Base-by-base conservation (phyloP, 1,140 invertebrate species). In the Drosophila takahashii region DNA sequence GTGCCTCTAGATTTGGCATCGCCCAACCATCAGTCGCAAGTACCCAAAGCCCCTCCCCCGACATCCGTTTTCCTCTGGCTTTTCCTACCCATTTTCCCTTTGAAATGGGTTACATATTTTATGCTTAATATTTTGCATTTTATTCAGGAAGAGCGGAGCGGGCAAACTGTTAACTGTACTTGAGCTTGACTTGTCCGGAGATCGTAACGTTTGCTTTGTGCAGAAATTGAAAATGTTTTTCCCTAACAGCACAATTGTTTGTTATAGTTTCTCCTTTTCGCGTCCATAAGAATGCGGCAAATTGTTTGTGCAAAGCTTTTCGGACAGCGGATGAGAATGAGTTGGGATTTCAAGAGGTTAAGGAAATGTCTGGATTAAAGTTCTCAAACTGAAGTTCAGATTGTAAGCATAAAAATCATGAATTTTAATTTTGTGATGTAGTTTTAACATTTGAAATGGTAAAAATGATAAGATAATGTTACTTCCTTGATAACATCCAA, bases 71-170 rank as follows among this genome's bases (percentile, higher is more conserved):
- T 27, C 15, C n/a, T n/a, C n/a, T 42, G 5, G 26, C 8, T 42
- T 62, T 58, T 39, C 42, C 58, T 4, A 11, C 0, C 48, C 51
- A 59, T 51, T 69, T 69, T 53, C 59, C 56, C 67, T 79, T 79
- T 62, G 67, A 89, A 91, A 91, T 90, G 90, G 89, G 89, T 91
- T 90, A 90, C 84, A 90, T 90, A 90, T 90, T 90, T 90, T 90
- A 90, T 89, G 84, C 79, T 90, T 90, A 90, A 90, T 91, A 90
- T 90, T 90, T 90, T 86, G 83, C 86, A 90, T 87, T 84, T 89
- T 89, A 87, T 87, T 87, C 66, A 61, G 61, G 59, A 47, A 52
- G 53, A 41, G 50, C 13, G 27, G 45, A 54, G 37, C 39, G 41
- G 52, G 65, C 41, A 62, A 66, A 56, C 42, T 67, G 81, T 76